These are phyloP conservation scores for Perca fluviatilis DNA, from an alignment of 2,113 vertebrate genomes.

Conservation along the genomic window DNA sequence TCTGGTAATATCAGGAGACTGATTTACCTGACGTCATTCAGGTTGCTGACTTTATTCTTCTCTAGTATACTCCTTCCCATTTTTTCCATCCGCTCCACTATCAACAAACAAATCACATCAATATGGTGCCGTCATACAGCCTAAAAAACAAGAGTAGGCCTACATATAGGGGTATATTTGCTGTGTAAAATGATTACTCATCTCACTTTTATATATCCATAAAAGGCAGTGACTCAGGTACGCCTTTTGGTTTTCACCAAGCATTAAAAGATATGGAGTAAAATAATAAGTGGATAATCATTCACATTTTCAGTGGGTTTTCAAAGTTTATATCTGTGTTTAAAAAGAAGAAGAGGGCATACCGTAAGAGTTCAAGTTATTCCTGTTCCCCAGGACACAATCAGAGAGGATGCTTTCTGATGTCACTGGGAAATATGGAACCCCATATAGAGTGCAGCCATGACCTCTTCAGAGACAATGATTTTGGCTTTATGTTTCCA, in stretches of 20 bases:
- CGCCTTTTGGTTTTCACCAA: neutral
- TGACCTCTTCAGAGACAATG: neutral
- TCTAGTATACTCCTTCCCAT: conserved; percentile 87
- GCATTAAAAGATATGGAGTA: neutral
- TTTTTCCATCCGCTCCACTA: conserved; percentile 90
- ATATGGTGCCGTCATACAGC: neutral
- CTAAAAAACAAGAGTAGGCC: neutral
- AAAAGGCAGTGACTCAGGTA: too few species aligned
- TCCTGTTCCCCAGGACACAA: neutral
- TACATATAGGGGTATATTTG: neutral
- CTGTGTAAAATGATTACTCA: neutral
- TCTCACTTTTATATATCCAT: neutral
- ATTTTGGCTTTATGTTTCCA: neutral
- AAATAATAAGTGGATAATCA: neutral
- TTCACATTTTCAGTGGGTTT: neutral
- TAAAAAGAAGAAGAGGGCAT: neutral
- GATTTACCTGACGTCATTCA: conserved; percentile 86
- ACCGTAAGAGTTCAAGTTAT: neutral
- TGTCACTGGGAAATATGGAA: neutral
- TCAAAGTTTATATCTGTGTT: neutral
- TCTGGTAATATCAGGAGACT: neutral
- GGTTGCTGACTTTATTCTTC: conserved; percentile 85
- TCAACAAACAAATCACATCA: conserved; percentile 31
- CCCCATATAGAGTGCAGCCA: too few species aligned
- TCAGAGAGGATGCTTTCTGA: neutral